Evolutionary conservation across 2,797 vertebrate genomes (phyloP), one percentile per base, ranked within the genome.

Genomic region (Tarsius wallacei): DNA sequence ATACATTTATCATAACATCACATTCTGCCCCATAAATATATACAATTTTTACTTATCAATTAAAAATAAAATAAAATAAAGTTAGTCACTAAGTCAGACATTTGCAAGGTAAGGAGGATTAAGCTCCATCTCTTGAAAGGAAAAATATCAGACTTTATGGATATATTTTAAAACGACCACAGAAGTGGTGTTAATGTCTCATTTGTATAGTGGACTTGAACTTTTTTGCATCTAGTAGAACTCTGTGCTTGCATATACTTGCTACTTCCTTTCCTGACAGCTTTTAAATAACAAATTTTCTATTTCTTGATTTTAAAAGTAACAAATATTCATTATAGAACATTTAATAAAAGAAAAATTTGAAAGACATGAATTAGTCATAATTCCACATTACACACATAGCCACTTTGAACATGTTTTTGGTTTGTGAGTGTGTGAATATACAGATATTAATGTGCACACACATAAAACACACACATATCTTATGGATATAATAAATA

Each of bases 311-410:
- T 86, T 76, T 91, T 64, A 89, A 77, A 93, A 70, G 49, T 87
- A 87, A 87, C 15, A 83, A 16, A 59, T 71, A 10, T 64, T 73
- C 28, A 59, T 74, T 94, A 33, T n/a, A 71, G 0, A 94, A 59
- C 21, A 81, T 28, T 89, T 93, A 91, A 89, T 59, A 97, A 83
- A 64, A 85, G 59, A 61, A 87, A 95, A 85, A 33, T 82, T 55
- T 57, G 49, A 91, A 76, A 94, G 64, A 74, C 33, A 74, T n/a
- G 51, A 95, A 83, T 70, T 13, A 80, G 4, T n/a, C 33, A 51
- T 80, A 74, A 86, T 93, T 93, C 55, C 93, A 33, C 26, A 84
- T n/a, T 42, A 24, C 49, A 91, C 22, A 47, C 24, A 87, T 28
- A 87, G 71, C 26, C 24, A 89, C 17, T 63, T 86, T 76, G 66